Evolutionary conservation across 2,797 vertebrate genomes (phyloP).

Genomic region (Mareca strepera): DNA sequence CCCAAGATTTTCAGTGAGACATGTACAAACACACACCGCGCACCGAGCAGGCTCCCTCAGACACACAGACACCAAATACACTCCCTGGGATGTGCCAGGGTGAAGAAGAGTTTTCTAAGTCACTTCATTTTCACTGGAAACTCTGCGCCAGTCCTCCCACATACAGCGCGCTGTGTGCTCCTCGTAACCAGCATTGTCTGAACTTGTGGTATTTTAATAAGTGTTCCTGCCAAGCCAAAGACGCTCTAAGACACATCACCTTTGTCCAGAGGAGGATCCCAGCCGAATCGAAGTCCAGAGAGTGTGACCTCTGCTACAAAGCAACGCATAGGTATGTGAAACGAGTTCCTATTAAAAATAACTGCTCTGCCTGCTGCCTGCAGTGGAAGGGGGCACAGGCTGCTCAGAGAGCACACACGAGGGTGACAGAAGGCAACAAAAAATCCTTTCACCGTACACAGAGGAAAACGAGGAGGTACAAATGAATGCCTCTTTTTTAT

Average conservation of each 20-base stretch:
- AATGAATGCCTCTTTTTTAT: slow-evolving; percentile 25
- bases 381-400: neutral
- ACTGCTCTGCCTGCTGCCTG: neutral
- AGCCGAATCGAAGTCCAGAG: neutral
- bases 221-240: slow-evolving; percentile 32
- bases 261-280: slow-evolving; percentile 42
- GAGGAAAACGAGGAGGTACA: neutral
- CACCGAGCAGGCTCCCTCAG: neutral
- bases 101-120: slow-evolving; percentile 27
- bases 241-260: neutral
- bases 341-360: neutral
- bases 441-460: neutral
- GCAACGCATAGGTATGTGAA: slow-evolving; percentile 41
- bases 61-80: neutral
- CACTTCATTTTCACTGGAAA: slow-evolving; percentile 58
- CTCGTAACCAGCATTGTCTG: slow-evolving; percentile 62
- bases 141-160: neutral
- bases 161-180: neutral
- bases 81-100: neutral
- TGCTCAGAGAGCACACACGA: neutral
- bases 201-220: slow-evolving; percentile 45
- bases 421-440: neutral
- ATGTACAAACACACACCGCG: neutral
- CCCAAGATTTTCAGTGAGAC: slow-evolving; percentile 34
- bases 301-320: neutral